Percentiles rank a stretch among this genome's conserved stretches.
phyloP scores from a whole-genome alignment of 2,797 vertebrate genomes.

The Phoxinus dragarum region DNA sequence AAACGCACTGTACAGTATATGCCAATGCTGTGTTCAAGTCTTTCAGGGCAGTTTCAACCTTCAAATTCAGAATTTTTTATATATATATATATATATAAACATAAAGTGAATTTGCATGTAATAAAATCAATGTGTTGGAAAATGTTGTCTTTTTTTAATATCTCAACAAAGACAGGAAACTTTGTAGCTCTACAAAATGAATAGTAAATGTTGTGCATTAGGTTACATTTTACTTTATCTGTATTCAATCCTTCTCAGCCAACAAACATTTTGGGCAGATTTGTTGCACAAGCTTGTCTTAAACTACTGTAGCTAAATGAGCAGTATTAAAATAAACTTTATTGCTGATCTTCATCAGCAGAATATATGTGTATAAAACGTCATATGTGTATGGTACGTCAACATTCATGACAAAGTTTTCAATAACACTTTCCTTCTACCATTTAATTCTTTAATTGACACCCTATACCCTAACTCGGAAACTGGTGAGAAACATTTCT shows the following conservation, averaged over 20 bases:
- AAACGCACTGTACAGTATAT: neutral
- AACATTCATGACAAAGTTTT: neutral
- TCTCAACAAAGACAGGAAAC: neutral
- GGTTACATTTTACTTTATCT: neutral
- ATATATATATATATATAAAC: neutral
- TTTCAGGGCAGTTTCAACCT: neutral
- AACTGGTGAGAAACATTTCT: neutral
- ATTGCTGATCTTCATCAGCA: neutral
- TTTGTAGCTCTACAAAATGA: neutral
- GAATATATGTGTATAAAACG: neutral
- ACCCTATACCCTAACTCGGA: neutral
- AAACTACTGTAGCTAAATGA: neutral
- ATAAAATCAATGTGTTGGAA: neutral
- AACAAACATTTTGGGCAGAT: neutral
- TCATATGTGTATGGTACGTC: neutral
- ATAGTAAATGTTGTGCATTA: too few species aligned
- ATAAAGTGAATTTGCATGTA: neutral
- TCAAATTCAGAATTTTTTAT: too few species aligned
- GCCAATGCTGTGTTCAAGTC: neutral
- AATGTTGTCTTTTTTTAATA: neutral
- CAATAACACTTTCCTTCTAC: neutral
- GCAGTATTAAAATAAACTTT: neutral
- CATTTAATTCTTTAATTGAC: neutral
- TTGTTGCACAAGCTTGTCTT: neutral
- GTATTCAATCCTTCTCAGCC: neutral